A percentile compares a stretch with the other conserved stretches of the same genome.
Conservation (phyloP, 2,113 vertebrate genomes). For the Fulmarus glacialis region DNA sequence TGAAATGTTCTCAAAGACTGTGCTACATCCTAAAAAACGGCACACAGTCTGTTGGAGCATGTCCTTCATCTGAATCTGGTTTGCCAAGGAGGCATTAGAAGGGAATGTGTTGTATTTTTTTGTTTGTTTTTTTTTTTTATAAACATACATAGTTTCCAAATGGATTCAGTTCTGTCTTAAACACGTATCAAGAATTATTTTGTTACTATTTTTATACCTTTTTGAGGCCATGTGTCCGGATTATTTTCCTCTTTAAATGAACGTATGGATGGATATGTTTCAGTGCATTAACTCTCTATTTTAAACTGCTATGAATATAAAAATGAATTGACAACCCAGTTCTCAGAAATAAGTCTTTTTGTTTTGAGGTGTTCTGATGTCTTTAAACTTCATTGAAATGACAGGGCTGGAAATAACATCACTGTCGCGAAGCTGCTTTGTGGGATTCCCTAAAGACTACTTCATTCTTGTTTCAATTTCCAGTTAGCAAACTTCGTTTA, state of each 20-base stretch:
- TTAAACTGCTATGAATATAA: not conserved
- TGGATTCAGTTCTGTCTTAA: not conserved
- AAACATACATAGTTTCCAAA: not conserved
- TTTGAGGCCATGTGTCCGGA: fast-evolving
- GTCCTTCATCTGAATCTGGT: not conserved
- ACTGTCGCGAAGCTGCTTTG: not conserved
- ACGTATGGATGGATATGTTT: not conserved
- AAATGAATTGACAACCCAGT: not conserved
- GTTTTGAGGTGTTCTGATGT: not conserved
- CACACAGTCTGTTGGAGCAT: not conserved
- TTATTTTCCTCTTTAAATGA: not conserved
- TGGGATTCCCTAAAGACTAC: not conserved
- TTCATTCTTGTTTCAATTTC: not conserved
- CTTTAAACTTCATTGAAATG: not conserved
- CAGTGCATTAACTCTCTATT: not conserved
- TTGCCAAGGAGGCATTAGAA: not conserved
- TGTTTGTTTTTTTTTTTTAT: not conserved
- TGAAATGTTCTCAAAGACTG: not conserved
- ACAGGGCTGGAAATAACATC: not conserved
- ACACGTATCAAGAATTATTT: not conserved
- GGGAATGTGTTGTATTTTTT: not conserved
- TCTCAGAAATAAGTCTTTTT: not conserved
- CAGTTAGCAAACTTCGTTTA: not conserved
- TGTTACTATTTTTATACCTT: not conserved
- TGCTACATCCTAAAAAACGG: not conserved